Base-by-base conservation (phyloP, 2,797 vertebrate genomes). In the Brotogeris chrysoptera region DNA sequence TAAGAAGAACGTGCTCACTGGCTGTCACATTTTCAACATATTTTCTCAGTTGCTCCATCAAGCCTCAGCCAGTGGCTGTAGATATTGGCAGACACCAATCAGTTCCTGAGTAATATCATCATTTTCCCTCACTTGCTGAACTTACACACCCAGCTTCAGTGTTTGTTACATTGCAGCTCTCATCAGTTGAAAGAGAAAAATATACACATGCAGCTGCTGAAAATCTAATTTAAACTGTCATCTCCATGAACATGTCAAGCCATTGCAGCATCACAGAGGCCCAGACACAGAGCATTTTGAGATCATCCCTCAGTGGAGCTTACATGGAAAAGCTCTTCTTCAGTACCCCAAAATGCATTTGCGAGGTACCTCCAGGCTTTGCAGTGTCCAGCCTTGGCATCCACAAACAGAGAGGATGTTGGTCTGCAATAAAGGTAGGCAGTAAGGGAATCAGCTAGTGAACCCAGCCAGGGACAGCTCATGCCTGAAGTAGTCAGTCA, bases 1-100 rank as follows among this genome's bases (percentile, higher is more conserved):
- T 55, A 68, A 32, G 59, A 73, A 64, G 24, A 79, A 50, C 5
- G 3, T 0, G 0, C 72, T 91, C 66, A 28, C 49, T 86, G 70
- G 11, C 80, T 95, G 82, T 76, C 90, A 92, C 70, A 81, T 93
- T 95, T 93, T 76, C 88, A 90, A 63, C 65, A 16, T 55, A 25
- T 92, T 95, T 90, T 53, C 85, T 90, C 88, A 70, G 63, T 66
- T 81, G 52, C 61, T 81, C 53, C 46, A 59, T 81, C 80, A 90
- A 76, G 32, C 6, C 66, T 59, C 32, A 88, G 82, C 77, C 88
- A 95, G 65, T 24, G 77, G 38, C 66, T 63, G 53, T 50, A 73
- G 66, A 57, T 66, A 91, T 16, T 81, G 77, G 70, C 90, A 86
- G 90, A 53, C n/a, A 91, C 43, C 39, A 78, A 59, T 76, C 65